Base-by-base conservation (phyloP, 2,113 vertebrate genomes). In the Caracal caracal region DNA sequence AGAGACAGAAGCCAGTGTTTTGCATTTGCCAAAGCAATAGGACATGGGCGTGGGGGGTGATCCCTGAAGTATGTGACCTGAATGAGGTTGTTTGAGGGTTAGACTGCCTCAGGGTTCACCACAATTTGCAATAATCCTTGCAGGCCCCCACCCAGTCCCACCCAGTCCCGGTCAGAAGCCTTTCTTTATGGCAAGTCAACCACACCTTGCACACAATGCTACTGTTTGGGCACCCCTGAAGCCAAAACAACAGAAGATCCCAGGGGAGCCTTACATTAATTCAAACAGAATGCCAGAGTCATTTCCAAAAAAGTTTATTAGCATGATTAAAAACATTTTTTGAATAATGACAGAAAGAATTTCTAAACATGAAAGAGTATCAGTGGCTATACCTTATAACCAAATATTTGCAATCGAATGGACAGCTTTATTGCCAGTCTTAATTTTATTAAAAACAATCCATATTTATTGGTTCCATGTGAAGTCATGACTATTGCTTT, bases 241-340 rank as follows among this genome's bases (percentile, higher is more conserved):
- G 19, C 15, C 75, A 56, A 88, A 66, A 35, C 78, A 35, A 56
- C 33, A 3, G 6, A 53, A 83, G 61, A 35, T 17, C 24, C 53
- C 26, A n/a, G 33, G 61, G 68, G 12, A 90, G 49, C 47, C 70
- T 85, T 76, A 94, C 51, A 98, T 35, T 30, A 98, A 98, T 81
- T 97, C 98, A 98, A 98, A 98, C 96, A 61, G 90, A 93, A 98
- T 96, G 94, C 97, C 97, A 97, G 96, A 95, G 92, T 98, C 96
- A 98, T 98, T 97, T 98, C 98, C 98, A 99, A 99, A 99, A 99
- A 98, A 96, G 97, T 99, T 99, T 99, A 99, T 99, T 99, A 98
- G 98, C 98, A 98, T 98, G 98, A 98, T 99, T 99, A 99, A 99
- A 99, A 99, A 99, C 98, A 98, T 76, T 90, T 98, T 95, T 97